Evolutionary conservation across 2,113 vertebrate genomes (phyloP), one percentile per base, ranked within the genome.

Genomic region (Dascyllus trimaculatus): DNA sequence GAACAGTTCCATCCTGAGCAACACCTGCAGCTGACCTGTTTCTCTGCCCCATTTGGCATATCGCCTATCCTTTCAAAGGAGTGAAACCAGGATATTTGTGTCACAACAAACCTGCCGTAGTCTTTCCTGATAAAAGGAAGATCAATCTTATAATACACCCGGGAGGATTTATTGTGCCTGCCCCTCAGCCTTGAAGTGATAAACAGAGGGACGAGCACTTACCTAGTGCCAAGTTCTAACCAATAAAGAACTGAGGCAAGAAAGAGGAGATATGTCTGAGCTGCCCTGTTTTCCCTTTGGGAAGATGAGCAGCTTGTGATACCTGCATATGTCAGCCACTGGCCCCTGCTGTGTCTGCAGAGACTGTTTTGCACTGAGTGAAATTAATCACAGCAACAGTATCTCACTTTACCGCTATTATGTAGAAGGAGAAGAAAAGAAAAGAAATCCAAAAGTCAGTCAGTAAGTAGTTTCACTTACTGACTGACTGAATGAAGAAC

Each of bases 11-110:
- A 60, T 82, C 54, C 26, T 22, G 71, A 15, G 49, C 40, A 52
- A 46, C 75, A 82, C 78, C 75, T 75, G 68, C 67, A 72, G 72
- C 66, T 78, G 82, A 75, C 87, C 84, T 51, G 51, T 46, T 82
- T 89, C 73, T 73, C 65, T 78, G 79, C 78, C 66, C 81, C 73
- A 82, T 78, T 84, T 78, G 83, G 83, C 72, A 51, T 5, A 9
- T 81, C 0, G 32, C 60, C 67, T 26, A 38, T 60, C 21, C n/a
- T 69, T 66, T 77, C 5, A 25, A 71, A 73, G 22, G 25, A 52
- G 21, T 0, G 8, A 65, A 58, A 67, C 32, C 13, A 32, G 21
- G 45, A 80, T 81, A 85, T 85, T 51, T 80, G 66, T 82, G 80
- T 72, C 53, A 38, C 43, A 63, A 64, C 29, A 64, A 62, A 75